phyloP scores from a whole-genome alignment of 1,140 invertebrate species.

The Dendrolimus kikuchii region DNA sequence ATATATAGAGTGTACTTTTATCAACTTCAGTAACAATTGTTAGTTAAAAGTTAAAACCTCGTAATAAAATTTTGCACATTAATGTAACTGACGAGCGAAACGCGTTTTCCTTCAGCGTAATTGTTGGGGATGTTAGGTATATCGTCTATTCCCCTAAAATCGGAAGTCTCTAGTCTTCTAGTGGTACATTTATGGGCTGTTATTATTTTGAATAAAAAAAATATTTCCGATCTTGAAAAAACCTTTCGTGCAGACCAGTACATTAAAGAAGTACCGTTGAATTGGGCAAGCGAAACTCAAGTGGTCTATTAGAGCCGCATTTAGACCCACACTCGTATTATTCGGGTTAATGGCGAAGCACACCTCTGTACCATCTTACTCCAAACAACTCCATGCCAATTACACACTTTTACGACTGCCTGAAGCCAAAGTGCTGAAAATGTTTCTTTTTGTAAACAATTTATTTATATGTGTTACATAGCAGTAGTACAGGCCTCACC shows the following conservation, averaged over 20 bases:
- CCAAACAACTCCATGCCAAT: no score
- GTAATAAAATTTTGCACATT: no score
- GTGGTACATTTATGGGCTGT: not conserved
- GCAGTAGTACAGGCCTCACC: no score
- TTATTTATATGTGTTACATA: no score
- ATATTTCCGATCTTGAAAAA: conserved; percentile 1
- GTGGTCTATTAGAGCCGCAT: conserved; percentile 60
- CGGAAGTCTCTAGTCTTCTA: not conserved
- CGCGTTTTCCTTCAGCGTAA: no score
- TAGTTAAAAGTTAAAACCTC: no score
- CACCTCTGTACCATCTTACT: conserved; percentile 1
- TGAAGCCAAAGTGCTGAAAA: no score
- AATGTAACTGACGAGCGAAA: no score
- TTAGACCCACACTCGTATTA: conserved; percentile 47
- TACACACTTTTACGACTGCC: no score
- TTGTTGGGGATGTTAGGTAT: not conserved
- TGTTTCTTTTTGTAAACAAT: no score
- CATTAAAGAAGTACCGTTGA: conserved; percentile 53
- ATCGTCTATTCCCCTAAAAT: not conserved
- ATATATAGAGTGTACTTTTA: no score
- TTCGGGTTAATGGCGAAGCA: conserved; percentile 50
- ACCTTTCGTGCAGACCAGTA: conserved; percentile 28
- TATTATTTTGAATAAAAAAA: not conserved
- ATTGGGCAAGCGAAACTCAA: conserved; percentile 68
- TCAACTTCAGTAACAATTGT: no score